phyloP scores from a whole-genome alignment of 2,113 vertebrate genomes.

The Cinclus cinclus region DNA sequence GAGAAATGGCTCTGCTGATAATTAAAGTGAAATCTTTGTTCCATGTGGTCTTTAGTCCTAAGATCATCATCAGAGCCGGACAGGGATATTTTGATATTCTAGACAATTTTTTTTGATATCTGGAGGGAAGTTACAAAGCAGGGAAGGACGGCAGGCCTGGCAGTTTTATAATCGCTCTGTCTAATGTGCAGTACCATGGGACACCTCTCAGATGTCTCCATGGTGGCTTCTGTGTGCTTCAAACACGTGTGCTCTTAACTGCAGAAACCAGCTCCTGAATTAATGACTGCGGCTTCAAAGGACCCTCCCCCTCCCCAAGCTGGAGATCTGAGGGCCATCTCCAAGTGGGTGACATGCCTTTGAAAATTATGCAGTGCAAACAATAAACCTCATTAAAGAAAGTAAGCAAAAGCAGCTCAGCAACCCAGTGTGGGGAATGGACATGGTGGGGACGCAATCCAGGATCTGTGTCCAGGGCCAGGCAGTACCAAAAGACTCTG shows the following conservation, averaged over 20 bases:
- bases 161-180: constrained; percentile 66
- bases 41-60: constrained; percentile 46
- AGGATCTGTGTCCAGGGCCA: not conserved
- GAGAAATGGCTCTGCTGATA: constrained; percentile 21
- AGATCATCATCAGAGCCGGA: constrained; percentile 71
- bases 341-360: constrained; percentile 70
- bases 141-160: constrained; percentile 39
- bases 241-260: constrained; percentile 68
- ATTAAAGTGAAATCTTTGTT: constrained; percentile 72
- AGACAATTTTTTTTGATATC: constrained; percentile 55
- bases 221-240: constrained; percentile 69
- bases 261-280: constrained; percentile 67
- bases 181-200: constrained; percentile 66
- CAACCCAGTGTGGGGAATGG: not conserved
- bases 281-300: constrained; percentile 79
- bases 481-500: not conserved
- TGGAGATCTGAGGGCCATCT: constrained; percentile 73
- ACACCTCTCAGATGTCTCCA: constrained; percentile 72
- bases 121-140: constrained; percentile 66
- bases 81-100: constrained; percentile 72
- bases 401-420: constrained; percentile 51
- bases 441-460: fast-evolving
- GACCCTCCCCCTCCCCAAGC: constrained; percentile 58
- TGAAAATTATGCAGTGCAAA: constrained; percentile 75
- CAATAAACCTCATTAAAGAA: constrained; percentile 75